A percentile compares a stretch with the other conserved stretches of the same genome.
phyloP scores from a whole-genome alignment of 2,113 vertebrate species.

The human (Homo sapiens) region GRCh38 chr2:95430501-95431000 shows the following conservation, averaged over 20 bases:
- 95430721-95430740: background rate
- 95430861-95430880: background rate
- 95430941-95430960: background rate
- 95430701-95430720: background rate
- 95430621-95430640: background rate
- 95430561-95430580: background rate
- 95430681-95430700: too few relatives aligned
- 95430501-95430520: background rate
- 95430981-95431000: background rate
- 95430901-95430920: background rate
- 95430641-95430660: background rate
- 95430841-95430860: background rate
- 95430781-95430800: background rate
- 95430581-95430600: background rate
- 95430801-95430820: background rate
- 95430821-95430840: too few relatives aligned
- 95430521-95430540: too few relatives aligned
- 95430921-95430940: background rate
- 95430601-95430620: background rate
- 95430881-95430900: background rate
- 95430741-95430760: background rate
- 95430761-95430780: background rate
- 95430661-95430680: background rate
- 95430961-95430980: background rate
- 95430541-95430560: background rate